Conservation (phyloP, 2,113 vertebrate genomes). For the Xyliphius kryptos region DNA sequence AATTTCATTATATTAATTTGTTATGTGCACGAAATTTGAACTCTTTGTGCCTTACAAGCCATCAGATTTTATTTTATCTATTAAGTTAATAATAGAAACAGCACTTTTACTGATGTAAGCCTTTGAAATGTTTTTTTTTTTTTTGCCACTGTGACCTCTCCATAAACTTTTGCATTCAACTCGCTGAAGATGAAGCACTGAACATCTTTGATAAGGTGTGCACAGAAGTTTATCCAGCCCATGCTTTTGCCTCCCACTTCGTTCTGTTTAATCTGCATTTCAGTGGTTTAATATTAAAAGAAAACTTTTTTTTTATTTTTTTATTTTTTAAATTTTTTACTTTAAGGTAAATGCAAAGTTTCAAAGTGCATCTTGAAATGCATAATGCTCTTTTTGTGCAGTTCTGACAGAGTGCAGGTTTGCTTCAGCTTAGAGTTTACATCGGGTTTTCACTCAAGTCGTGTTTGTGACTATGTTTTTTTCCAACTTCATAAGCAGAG, state of each 20-base stretch:
- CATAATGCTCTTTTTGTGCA: constrained; percentile 40
- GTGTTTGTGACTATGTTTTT: neutral
- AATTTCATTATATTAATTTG: too few species aligned
- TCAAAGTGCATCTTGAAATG: constrained; percentile 30
- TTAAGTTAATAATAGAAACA: neutral
- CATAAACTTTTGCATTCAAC: constrained; percentile 6
- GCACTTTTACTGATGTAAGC: neutral
- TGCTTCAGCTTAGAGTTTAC: constrained; percentile 10
- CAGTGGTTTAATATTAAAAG: constrained; percentile 17
- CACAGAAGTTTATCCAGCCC: neutral
- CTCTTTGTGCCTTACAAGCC: too few species aligned
- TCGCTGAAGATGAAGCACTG: neutral
- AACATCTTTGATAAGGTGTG: neutral
- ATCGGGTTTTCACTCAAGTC: neutral
- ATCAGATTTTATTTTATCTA: too few species aligned
- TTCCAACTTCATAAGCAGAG: neutral
- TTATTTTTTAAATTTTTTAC: constrained; percentile 12
- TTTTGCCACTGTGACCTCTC: neutral
- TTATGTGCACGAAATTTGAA: too few species aligned
- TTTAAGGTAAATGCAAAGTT: constrained; percentile 34
- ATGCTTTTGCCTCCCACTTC: constrained; percentile 16
- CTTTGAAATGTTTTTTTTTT: neutral
- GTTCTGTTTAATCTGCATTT: constrained; percentile 20
- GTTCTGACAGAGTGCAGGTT: constrained; percentile 22
- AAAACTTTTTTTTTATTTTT: constrained; percentile 4